phyloP scores from a whole-genome alignment of 1,140 invertebrate species.

The Schlechtendalia chinensis region DNA sequence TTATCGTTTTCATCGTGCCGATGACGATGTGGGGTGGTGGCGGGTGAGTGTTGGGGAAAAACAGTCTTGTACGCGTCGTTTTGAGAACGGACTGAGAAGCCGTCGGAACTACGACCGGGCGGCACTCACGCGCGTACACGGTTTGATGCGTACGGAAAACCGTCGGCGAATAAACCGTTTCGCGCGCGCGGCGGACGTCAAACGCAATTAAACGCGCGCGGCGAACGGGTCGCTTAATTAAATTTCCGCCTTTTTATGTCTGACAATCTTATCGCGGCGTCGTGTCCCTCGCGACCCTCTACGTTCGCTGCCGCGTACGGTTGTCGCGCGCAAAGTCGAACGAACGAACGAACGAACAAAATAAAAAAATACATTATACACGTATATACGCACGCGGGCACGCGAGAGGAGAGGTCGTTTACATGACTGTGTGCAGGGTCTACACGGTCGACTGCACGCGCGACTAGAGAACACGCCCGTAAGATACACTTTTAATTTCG shows the following conservation, averaged over 20 bases:
- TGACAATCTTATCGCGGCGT: conserved; percentile 23
- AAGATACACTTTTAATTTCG: conserved; percentile 48
- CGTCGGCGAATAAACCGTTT: neutral
- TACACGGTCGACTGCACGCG: conserved; percentile 29
- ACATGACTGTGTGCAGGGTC: conserved; percentile 9
- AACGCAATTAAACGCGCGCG: conserved; percentile 26
- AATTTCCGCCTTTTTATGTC: conserved; percentile 41
- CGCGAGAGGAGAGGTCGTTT: conserved; percentile 22
- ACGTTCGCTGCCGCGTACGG: neutral
- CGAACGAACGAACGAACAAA: conserved; percentile 12
- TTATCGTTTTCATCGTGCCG: no score
- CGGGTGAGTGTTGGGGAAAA: no score
- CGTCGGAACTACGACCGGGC: no score
- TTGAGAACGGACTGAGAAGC: no score
- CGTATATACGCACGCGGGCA: neutral
- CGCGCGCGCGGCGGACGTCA: conserved; percentile 6
- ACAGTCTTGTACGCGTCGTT: no score
- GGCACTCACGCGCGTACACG: no score
- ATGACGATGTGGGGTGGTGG: no score
- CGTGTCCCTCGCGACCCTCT: neutral
- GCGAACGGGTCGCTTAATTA: conserved; percentile 36
- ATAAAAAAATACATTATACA: conserved; percentile 10
- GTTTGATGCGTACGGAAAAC: no score
- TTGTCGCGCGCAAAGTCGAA: conserved; percentile 16
- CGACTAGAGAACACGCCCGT: conserved; percentile 22